phyloP scores from a whole-genome alignment of 2,888 invertebrate genomes.

The Cabera pusaria region DNA sequence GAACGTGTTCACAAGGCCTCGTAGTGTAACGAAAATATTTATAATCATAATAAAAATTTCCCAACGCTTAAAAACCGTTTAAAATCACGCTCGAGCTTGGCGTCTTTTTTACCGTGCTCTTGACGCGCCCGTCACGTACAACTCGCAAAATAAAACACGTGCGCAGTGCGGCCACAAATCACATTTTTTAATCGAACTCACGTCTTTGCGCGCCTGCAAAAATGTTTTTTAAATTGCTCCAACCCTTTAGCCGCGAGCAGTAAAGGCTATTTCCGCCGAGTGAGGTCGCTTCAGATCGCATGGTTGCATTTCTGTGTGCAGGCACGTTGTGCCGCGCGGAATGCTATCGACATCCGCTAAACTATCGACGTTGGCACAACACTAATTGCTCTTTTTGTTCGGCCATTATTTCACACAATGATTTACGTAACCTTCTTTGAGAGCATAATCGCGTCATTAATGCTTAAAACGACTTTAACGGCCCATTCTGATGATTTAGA shows the following conservation, averaged over 20 bases:
- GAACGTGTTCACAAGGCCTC: constrained; percentile 20
- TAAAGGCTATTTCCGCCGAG: constrained; percentile 42
- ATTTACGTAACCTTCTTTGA: constrained; percentile 65
- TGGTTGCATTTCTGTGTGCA: constrained; percentile 66
- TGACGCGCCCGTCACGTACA: constrained; percentile 72
- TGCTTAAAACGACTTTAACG: constrained; percentile 66
- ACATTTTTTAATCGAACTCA: constrained; percentile 82
- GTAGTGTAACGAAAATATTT: constrained; percentile 36
- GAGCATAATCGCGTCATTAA: constrained; percentile 67
- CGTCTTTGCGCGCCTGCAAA: constrained; percentile 55
- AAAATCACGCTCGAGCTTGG: constrained; percentile 41
- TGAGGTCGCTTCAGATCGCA: constrained; percentile 19
- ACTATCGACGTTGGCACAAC: constrained; percentile 76
- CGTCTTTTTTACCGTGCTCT: constrained; percentile 51
- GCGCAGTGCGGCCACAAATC: constrained; percentile 77
- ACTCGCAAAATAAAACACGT: constrained; percentile 77
- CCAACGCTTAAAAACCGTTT: constrained; percentile 39
- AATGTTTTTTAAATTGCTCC: constrained; percentile 19
- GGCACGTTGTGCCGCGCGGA: constrained; percentile 69
- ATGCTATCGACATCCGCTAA: constrained; percentile 79
- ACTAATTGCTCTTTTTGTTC: constrained; percentile 77
- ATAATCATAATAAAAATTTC: constrained; percentile 39
- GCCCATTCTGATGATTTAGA: constrained; percentile 66
- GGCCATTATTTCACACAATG: constrained; percentile 67
- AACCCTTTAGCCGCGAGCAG: constrained; percentile 29